Evolutionary conservation across 2,888 invertebrate species (phyloP), one percentile per base, ranked within the genome.

Genomic region (Sthenelais limicola): DNA sequence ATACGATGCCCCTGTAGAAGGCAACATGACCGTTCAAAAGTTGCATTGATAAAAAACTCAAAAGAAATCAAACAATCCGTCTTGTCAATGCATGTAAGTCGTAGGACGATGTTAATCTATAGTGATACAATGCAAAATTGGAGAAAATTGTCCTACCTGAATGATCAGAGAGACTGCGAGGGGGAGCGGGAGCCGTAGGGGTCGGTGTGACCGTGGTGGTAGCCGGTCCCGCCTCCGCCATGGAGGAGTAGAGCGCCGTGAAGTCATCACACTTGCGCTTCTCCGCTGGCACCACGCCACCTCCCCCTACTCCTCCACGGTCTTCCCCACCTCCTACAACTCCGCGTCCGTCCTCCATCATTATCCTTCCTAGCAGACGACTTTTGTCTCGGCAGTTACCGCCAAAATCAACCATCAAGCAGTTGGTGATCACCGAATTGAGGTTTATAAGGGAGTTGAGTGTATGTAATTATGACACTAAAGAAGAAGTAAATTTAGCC

Each of bases 241-340:
- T 90, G 70, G 91, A 91, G 30, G 93, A 93, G 88, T 96, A 96
- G 81, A 96, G 90, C 30, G 94, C 93, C 73, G 93, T 92, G 87
- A 95, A 96, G 89, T 96, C 96, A 88, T 96, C 96, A 89, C 94
- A 85, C 79, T 88, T 88, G 72, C 88, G 82, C 76, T 88, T 87
- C 73, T 88, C 88, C 66, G 88, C 87, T 33, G 85, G 82, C 43
- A 86, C 86, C 24, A 35, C 70, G 26, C 54, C 30, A n/a, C 54
- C 32, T 7, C 70, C 70, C 26, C 52, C 70, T 47, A 38, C 35
- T n/a, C 30, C 49, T 66, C 88, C 87, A 33, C 86, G 82, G 48
- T 86, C 86, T 18, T 52, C 70, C 38, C 54, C 30, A n/a, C 54
- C 32, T 7, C 70, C 70, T n/a, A 70, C 70, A 38, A 38, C 35